Evolutionary conservation across 30 jellyfish, hydroid and myxozoan genomes (phyloP), one percentile per base, ranked within the genome.

Genomic region (Turritopsis rubra): DNA sequence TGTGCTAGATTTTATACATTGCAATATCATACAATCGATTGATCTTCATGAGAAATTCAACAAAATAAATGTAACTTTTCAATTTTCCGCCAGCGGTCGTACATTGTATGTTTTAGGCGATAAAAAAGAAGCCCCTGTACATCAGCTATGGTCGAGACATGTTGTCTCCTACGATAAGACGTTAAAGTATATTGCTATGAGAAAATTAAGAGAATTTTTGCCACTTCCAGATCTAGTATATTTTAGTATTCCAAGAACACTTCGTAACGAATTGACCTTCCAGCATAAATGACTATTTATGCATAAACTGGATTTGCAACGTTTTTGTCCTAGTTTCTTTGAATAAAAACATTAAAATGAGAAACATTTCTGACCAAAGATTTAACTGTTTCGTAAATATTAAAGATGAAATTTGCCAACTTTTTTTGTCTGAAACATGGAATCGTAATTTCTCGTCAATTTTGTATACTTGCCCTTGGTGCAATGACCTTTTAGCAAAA

Each of bases 61-160:
- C 28, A 27, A 68, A 27, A 22, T n/a, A 0, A 68, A 27, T 68
- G 0, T 68, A 68, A n/a, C 77, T 17, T 68, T 68, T 27, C 77
- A 68, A 68, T 68, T 68, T 9, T 68, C 77, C 28, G 77, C 77
- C 77, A 68, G 30, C 30, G 77, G 77, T 1, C 77, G 77, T 23
- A 68, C 77, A 68, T 68, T 68, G 30, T 68, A 68, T 19, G 21
- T 68, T 68, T 7, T 68, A 27, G 77, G 77, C 30, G 31, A 27
- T 7, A 68, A 27, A 19, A 23, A 1, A 27, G 77, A 68, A 8
- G 22, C 9, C 9, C 16, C 30, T 1, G 77, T 16, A n/a, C 60
- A 41, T 5, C 19, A 1, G 9, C 23, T 19, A 9, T 68, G 77
- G 77, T n/a, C 31, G 9, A 68, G 30, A 19, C 30, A 68, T 19